phyloP scores from a whole-genome alignment of 2,888 invertebrate species.

The Acleris laterana region DNA sequence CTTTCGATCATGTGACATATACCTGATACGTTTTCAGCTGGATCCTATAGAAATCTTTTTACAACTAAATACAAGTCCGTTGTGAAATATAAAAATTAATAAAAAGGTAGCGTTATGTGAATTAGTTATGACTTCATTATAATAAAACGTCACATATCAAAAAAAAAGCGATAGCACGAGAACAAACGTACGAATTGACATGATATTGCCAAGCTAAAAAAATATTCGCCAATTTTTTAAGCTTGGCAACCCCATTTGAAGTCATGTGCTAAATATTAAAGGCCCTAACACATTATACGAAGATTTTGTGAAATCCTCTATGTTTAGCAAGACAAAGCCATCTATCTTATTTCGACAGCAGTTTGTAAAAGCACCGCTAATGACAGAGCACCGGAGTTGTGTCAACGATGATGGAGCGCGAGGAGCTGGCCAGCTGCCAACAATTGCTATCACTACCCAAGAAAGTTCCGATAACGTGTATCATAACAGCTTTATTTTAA shows the following conservation, averaged over 20 bases:
- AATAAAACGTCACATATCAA: no score
- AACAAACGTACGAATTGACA: no score
- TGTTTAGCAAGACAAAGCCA: constrained; percentile 2
- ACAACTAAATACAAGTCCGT: no score
- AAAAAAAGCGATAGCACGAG: no score
- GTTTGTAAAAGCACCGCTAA: constrained; percentile 4
- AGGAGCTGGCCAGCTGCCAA: constrained; percentile 60
- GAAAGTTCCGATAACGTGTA: constrained; percentile 24
- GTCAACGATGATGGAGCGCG: constrained; percentile 56
- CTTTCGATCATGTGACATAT: no score
- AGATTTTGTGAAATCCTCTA: neutral
- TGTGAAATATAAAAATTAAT: no score
- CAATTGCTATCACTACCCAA: constrained; percentile 46
- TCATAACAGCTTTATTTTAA: constrained; percentile 28
- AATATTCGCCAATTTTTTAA: neutral
- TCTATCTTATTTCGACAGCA: constrained; percentile 21
- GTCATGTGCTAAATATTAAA: neutral
- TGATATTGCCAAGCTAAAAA: no score
- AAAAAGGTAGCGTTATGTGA: no score
- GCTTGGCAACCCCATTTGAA: neutral
- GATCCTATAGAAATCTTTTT: no score
- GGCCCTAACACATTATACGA: neutral
- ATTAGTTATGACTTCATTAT: no score
- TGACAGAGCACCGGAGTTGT: constrained; percentile 47
- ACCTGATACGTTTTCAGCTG: no score